phyloP scores from a whole-genome alignment of 2,113 vertebrate species.

The Otus sunia region DNA sequence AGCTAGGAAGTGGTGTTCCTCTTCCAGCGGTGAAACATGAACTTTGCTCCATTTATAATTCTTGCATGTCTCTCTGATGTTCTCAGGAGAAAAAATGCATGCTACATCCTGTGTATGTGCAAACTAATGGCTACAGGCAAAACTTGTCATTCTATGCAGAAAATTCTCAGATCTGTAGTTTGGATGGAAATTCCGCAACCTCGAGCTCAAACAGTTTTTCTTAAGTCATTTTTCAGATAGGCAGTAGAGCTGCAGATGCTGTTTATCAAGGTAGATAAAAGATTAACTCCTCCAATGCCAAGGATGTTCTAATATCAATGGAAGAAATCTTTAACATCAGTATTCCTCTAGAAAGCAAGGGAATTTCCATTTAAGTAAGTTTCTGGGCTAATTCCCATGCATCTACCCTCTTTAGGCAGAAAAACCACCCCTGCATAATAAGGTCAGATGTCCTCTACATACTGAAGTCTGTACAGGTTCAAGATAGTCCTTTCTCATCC shows the following conservation, averaged over 20 bases:
- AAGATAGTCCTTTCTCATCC: background rate
- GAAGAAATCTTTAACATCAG: background rate
- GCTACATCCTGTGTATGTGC: background rate
- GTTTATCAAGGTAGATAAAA: background rate
- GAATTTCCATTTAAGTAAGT: background rate
- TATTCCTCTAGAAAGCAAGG: background rate
- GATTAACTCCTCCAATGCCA: background rate
- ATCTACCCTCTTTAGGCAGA: background rate
- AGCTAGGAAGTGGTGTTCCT: background rate
- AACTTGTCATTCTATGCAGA: background rate
- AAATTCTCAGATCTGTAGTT: background rate
- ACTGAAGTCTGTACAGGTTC: background rate
- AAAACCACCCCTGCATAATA: background rate
- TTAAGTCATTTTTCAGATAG: background rate
- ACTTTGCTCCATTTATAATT: background rate
- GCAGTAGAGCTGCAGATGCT: background rate
- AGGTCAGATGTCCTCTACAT: background rate
- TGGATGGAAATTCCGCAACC: background rate
- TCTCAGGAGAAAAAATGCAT: constrained; percentile 9
- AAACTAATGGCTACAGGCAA: background rate
- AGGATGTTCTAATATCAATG: background rate
- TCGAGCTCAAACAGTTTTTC: background rate
- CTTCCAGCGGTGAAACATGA: background rate
- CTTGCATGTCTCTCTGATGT: background rate
- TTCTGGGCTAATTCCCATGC: background rate